Conservation (phyloP, 2,888 invertebrate species). For the Tolmerus cingulatus region DNA sequence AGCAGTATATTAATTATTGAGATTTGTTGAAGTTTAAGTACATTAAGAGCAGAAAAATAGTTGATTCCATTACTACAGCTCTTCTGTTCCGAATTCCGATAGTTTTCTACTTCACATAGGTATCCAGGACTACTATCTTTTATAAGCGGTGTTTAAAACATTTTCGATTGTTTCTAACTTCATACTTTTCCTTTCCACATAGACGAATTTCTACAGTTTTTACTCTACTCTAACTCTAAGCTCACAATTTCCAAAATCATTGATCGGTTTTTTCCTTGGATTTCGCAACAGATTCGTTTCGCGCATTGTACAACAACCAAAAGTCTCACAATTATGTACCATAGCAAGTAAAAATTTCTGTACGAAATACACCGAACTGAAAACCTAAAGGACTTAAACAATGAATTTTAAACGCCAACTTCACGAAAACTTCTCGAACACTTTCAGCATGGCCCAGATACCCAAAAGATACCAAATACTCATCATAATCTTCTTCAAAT, state of each 20-base stretch:
- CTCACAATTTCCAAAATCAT: background rate
- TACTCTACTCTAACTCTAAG: constrained; percentile 27
- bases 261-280: background rate
- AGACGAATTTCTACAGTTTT: constrained; percentile 32
- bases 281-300: background rate
- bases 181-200: background rate
- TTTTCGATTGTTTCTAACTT: constrained; percentile 10
- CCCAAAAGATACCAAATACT: constrained; percentile 3
- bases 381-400: constrained; percentile 30
- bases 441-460: constrained; percentile 21
- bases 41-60: constrained; percentile 38
- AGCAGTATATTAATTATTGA: constrained; percentile 36
- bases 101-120: constrained; percentile 35
- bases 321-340: background rate
- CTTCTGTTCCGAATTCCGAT: constrained; percentile 27
- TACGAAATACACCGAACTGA: constrained; percentile 36
- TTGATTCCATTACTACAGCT: constrained; percentile 30
- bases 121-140: constrained; percentile 14
- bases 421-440: constrained; percentile 24
- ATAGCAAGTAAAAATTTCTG: constrained; percentile 26
- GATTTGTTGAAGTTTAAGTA: constrained; percentile 41
- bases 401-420: constrained; percentile 29
- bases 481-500: background rate
- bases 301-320: background rate
- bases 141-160: background rate